Evolutionary conservation across 2,113 vertebrate genomes (phyloP).

Genomic region (Gambusia holbrooki): DNA sequence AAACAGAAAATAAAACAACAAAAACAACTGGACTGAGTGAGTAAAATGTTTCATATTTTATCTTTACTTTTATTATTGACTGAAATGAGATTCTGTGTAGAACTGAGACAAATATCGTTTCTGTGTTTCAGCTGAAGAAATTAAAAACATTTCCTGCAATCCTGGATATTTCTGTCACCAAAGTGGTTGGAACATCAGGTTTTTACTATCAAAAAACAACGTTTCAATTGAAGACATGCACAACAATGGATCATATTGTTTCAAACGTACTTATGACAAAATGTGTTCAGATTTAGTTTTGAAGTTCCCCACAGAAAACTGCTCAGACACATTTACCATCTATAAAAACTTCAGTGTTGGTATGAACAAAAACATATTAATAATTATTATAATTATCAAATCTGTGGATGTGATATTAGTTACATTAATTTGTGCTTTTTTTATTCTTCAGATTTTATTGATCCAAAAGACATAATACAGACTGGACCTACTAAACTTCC

Average conservation of each 20-base stretch:
- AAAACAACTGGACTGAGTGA: slow-evolving; percentile 16
- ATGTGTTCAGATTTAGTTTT: slow-evolving; percentile 32
- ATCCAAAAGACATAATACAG: background rate
- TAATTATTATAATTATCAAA: background rate
- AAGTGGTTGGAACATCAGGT: slow-evolving; percentile 18
- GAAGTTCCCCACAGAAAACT: background rate
- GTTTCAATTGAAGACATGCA: rapidly evolving
- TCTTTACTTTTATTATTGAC: background rate
- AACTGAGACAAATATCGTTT: background rate
- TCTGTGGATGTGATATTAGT: background rate
- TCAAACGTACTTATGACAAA: background rate
- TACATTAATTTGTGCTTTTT: background rate
- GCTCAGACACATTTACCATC: rapidly evolving
- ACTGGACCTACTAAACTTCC: background rate
- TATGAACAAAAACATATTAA: slow-evolving; percentile 30
- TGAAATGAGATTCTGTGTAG: background rate
- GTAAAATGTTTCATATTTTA: slow-evolving; percentile 14
- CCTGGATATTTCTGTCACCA: slow-evolving; percentile 13
- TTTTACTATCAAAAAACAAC: background rate
- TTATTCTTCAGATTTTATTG: too few species aligned
- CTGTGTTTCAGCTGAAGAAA: slow-evolving; percentile 31
- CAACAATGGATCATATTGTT: background rate
- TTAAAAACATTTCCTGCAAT: rapidly evolving
- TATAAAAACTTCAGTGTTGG: slow-evolving; percentile 13
- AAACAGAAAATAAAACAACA: background rate